Conservation (phyloP, 2,797 vertebrate genomes). For the Phoebastria nigripes region DNA sequence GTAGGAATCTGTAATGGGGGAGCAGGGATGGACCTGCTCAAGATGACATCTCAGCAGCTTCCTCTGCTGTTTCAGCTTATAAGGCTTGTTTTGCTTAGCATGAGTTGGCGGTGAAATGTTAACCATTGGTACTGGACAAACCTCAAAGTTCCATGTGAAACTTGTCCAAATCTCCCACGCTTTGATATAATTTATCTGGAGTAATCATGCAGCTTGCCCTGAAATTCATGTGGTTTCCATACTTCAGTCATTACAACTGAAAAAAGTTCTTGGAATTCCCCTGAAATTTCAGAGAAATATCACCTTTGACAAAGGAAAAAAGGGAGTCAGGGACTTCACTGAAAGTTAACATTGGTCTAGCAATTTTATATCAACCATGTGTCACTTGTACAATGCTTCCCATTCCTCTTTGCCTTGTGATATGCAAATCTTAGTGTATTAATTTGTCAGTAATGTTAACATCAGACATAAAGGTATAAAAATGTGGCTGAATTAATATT, state of each 20-base stretch:
- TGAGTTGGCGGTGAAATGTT: not conserved
- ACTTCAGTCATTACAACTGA: not conserved
- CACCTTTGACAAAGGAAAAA: not conserved
- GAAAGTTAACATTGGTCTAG: not conserved
- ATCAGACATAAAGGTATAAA: not conserved
- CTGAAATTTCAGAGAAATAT: not conserved
- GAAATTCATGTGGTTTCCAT: not conserved
- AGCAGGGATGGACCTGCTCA: not conserved
- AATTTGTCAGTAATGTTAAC: not conserved
- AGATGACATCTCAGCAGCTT: not conserved
- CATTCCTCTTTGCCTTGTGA: not conserved
- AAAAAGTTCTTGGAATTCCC: not conserved
- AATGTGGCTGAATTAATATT: not conserved
- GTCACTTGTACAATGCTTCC: not conserved
- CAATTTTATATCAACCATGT: not conserved
- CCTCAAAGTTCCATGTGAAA: not conserved
- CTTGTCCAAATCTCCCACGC: rapidly evolving
- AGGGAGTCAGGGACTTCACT: not conserved
- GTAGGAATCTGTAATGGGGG: not conserved
- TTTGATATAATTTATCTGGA: not conserved
- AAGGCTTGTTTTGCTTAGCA: not conserved
- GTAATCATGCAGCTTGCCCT: not conserved
- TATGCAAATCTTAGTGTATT: not conserved
- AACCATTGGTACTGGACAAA: not conserved
- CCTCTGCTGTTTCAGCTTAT: not conserved